Evolutionary conservation across 2,113 vertebrate genomes (phyloP), one percentile per base, ranked within the genome.

Genomic region (Oryzias melastigma): DNA sequence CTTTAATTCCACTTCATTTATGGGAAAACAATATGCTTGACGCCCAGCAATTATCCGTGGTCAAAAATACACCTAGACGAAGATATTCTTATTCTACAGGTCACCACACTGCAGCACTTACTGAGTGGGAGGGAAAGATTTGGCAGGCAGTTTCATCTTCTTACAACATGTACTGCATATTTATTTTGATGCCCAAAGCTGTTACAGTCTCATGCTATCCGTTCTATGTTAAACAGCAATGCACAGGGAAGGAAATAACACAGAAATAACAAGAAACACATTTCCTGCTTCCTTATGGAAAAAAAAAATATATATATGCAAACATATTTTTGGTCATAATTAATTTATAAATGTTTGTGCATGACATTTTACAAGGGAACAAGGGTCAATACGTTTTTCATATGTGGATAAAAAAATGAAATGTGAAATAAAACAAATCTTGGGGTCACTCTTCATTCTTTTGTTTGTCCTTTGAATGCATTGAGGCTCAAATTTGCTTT

Each of bases 51-150:
- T 22, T 48, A 41, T 59, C 49, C 59, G 8, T 63, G 46, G 57
- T 29, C 50, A 59, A 35, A 19, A 51, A 22, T 40, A 40, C 46
- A 67, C 20, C 8, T 57, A 46, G 5, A 20, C 10, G 40, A 15
- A 40, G 52, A 62, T 0, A 64, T 66, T 72, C 6, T 27, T 52
- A 49, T 68, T 71, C 45, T 65, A 59, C 41, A 65, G 62, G 55
- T 73, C 68, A 60, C 7, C 24, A 71, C 44, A 58, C 41, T 72
- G 55, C 62, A 75, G 64, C n/a, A 18, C 12, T 27, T 52, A 53
- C 12, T 5, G 22, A 67, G 50, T 52, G 7, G 24, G 53, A 13
- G n/a, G 51, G 41, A 42, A 14, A 62, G 40, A 51, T 42, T 62
- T 46, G 8, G 45, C 1, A 1, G 10, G 18, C 10, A 29, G n/a